Percentiles rank a stretch among this genome's conserved stretches.
These are phyloP conservation scores for Thryonomys swinderianus DNA, from an alignment of 2,113 vertebrate genomes.

Conservation along the genomic window DNA sequence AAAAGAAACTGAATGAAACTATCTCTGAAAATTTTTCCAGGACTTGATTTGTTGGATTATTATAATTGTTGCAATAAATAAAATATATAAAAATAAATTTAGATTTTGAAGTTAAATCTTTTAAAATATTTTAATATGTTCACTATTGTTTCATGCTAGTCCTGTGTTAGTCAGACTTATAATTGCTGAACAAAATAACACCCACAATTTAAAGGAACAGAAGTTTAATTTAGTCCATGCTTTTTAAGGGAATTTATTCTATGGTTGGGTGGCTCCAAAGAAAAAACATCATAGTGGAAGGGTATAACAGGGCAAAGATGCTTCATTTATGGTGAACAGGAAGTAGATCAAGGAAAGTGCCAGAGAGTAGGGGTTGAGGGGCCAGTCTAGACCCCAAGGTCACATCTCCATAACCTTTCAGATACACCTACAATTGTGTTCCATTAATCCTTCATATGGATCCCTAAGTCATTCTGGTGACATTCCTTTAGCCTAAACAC, in stretches of 20 bases:
- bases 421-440: background rate
- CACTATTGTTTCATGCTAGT: background rate
- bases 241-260: background rate
- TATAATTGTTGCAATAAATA: background rate
- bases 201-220: background rate
- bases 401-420: background rate
- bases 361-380: background rate
- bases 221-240: too few relatives aligned
- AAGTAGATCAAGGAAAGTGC: background rate
- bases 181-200: background rate
- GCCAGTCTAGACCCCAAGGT: background rate
- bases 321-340: background rate
- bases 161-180: background rate
- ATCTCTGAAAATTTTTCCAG: background rate
- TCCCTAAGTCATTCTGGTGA: background rate
- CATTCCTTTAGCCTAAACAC: background rate
- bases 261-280: background rate
- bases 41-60: background rate
- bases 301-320: background rate
- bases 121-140: conserved; percentile 7
- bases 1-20: conserved; percentile 27
- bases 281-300: background rate
- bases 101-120: conserved; percentile 12
- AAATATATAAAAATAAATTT: conserved; percentile 22
- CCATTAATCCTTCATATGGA: background rate